Base-by-base conservation (phyloP, 2,113 vertebrate genomes). In the Carettochelys insculpta region DNA sequence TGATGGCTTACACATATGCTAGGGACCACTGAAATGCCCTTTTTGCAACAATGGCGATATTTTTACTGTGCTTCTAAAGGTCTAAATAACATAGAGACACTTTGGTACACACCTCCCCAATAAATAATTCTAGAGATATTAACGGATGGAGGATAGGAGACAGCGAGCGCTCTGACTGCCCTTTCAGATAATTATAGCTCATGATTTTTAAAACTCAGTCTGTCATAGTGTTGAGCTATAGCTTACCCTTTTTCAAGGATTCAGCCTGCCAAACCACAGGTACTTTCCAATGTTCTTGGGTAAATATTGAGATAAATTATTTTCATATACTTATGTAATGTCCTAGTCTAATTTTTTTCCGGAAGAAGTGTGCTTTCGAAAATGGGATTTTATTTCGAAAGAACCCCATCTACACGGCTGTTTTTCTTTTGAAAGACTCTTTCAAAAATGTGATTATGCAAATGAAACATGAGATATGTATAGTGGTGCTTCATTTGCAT, bases 261-360 rank as follows among this genome's bases (percentile, higher is more conserved):
- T 78, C 82, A 90, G 38, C 22, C 82, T 85, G 91, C 91, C 88
- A 92, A 88, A 58, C 75, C 50, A 41, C 0, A 0, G 91, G 92
- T 86, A 61, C 92, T 95, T 92, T 85, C 93, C 92, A 95, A 93
- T 92, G 92, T 87, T 88, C 80, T 77, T 87, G 78, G 93, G 83
- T 83, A 95, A 95, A 96, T 95, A 85, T 95, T 89, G 90, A 91
- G 93, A 85, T 41, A 90, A 83, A 85, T 85, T 56, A 16, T 38
- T 95, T 82, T 91, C 68, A 82, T 85, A 96, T 73, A 68, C 68
- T 93, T 50, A 77, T 89, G 88, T 80, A 93, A 68, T 95, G 91
- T 89, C 95, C 95, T 82, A 77, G 1, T n/a, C n/a, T n/a, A n/a
- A n/a, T n/a, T n/a, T n/a, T n/a, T n/a, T n/a, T n/a, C n/a, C n/a